These are phyloP conservation scores for Hippocampus kuda DNA, from an alignment of 2,797 vertebrate species.

Conservation along the genomic window DNA sequence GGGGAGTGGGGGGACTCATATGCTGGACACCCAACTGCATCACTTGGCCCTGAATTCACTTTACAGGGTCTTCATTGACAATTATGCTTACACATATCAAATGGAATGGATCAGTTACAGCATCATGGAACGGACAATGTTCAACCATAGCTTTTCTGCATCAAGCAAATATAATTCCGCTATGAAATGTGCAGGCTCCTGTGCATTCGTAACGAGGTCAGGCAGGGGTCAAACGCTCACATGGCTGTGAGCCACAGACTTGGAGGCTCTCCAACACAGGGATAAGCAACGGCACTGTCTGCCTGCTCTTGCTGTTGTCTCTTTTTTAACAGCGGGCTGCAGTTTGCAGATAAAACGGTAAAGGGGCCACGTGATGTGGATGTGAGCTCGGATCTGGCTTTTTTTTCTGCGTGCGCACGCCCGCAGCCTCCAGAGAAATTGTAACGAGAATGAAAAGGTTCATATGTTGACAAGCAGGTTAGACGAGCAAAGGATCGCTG, in stretches of 20 bases:
- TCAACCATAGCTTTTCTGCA: conserved; percentile 14
- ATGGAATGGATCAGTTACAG: background rate
- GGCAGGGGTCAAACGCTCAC: conserved; percentile 58
- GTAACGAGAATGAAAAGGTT: background rate
- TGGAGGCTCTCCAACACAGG: conserved; percentile 51
- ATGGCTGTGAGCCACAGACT: conserved; percentile 53
- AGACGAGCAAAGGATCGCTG: no score
- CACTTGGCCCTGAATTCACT: background rate
- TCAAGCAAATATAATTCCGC: conserved; percentile 57
- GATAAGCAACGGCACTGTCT: conserved; percentile 32
- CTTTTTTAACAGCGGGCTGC: conserved; percentile 27
- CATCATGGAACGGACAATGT: conserved; percentile 20
- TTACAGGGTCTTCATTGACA: background rate
- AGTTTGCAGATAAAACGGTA: conserved; percentile 31
- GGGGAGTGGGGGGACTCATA: no score
- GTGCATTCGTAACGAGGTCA: conserved; percentile 49
- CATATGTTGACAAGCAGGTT: conserved; percentile 26
- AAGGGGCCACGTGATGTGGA: conserved; percentile 42
- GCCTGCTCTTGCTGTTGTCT: conserved; percentile 21
- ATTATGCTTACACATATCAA: background rate
- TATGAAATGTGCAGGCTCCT: conserved; percentile 54
- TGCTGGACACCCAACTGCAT: no score
- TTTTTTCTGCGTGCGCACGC: conserved; percentile 24
- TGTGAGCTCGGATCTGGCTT: conserved; percentile 39
- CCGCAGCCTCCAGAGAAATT: conserved; percentile 36